Evolutionary conservation across 2,113 vertebrate genomes (phyloP).

Genomic region (Mormyrus lacerda): DNA sequence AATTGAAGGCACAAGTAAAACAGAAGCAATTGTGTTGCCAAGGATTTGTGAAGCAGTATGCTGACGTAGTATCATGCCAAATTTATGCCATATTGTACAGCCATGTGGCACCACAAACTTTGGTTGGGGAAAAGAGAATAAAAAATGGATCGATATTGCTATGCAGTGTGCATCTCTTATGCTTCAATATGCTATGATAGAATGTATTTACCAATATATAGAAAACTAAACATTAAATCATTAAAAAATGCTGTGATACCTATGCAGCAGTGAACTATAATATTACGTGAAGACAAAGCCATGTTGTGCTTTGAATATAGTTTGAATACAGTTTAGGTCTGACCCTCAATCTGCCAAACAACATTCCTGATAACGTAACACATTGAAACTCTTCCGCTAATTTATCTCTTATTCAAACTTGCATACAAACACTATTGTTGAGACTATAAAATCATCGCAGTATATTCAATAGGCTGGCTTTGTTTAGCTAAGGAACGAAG

Average conservation of each 20-base stretch:
- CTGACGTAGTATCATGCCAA: not conserved
- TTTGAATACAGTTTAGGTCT: not conserved
- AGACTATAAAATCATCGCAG: not conserved
- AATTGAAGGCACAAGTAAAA: not conserved
- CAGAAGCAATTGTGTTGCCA: not conserved
- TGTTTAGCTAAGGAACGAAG: not conserved
- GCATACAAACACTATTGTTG: not conserved
- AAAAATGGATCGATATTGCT: not conserved
- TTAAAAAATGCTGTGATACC: not conserved
- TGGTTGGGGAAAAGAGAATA: not conserved
- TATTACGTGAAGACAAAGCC: not conserved
- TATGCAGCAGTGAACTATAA: not conserved
- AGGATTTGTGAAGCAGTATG: not conserved
- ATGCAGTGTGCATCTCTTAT: not conserved
- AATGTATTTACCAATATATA: not conserved
- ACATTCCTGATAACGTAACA: not conserved
- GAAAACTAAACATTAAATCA: not conserved
- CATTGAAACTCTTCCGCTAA: not conserved
- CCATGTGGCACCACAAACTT: not conserved
- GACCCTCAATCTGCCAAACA: not conserved
- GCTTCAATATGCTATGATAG: not conserved
- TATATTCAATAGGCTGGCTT: not conserved
- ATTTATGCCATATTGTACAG: not conserved
- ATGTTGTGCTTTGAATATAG: not conserved
- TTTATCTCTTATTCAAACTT: not conserved